These are phyloP conservation scores for Drosophila subobscura DNA, from an alignment of 1,140 invertebrate species.

Conservation along the genomic window DNA sequence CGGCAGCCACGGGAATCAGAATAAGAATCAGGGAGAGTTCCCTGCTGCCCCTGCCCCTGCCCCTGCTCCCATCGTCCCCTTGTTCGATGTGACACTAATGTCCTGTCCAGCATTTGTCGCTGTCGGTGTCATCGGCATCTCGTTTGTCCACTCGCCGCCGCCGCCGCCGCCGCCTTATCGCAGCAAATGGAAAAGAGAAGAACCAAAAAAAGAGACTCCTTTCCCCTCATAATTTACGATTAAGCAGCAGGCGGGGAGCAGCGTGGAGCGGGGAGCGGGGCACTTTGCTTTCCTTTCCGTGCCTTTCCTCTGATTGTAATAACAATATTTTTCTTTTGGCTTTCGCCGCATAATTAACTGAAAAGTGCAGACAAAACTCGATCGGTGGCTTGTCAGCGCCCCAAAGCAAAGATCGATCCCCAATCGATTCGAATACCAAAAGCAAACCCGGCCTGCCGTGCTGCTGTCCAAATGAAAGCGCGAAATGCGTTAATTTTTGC, in stretches of 20 bases:
- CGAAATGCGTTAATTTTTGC: slow-evolving; percentile 77
- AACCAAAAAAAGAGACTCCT: slow-evolving; percentile 18
- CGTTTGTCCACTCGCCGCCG: slow-evolving; percentile 48
- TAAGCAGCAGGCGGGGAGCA: not conserved
- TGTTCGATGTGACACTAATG: slow-evolving; percentile 77
- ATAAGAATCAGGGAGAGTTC: too few relatives aligned
- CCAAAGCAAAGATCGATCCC: too few relatives aligned
- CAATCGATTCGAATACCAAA: too few relatives aligned
- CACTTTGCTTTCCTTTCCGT: slow-evolving; percentile 71
- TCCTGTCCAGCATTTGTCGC: slow-evolving; percentile 71
- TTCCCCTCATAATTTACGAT: slow-evolving; percentile 39
- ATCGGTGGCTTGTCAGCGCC: slow-evolving; percentile 55
- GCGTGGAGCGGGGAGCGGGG: not conserved
- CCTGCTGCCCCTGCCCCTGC: not conserved
- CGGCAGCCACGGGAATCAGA: slow-evolving; percentile 26
- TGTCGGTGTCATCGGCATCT: slow-evolving; percentile 42
- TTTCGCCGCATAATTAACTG: slow-evolving; percentile 71
- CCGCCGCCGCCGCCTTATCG: slow-evolving; percentile 71
- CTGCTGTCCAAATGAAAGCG: slow-evolving; percentile 62
- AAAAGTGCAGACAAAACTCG: slow-evolving; percentile 56
- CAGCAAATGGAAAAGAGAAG: slow-evolving; percentile 45
- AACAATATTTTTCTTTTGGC: slow-evolving; percentile 69
- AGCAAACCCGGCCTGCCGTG: too few relatives aligned
- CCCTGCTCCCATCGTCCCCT: slow-evolving; percentile 28
- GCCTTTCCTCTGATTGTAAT: slow-evolving; percentile 63